These are phyloP conservation scores for Cryptotermes secundus DNA, from an alignment of 1,140 invertebrate genomes.

Conservation along the genomic window DNA sequence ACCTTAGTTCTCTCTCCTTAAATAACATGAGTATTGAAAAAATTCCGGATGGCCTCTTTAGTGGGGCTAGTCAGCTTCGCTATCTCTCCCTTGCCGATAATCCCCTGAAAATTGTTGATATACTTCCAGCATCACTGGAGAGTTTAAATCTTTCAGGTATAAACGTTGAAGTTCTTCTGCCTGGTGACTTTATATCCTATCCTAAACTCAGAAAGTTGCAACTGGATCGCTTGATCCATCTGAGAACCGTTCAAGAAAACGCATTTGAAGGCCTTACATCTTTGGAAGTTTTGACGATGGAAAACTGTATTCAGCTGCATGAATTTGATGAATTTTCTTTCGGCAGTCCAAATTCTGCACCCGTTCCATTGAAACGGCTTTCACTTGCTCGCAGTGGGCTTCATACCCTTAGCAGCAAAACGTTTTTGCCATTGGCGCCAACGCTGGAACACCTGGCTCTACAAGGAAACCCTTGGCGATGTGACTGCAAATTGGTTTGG, in stretches of 20 bases:
- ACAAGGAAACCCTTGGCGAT: conserved; percentile 30
- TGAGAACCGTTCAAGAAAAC: background rate
- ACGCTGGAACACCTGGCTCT: background rate
- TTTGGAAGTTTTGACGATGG: conserved; percentile 21
- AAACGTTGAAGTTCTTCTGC: background rate
- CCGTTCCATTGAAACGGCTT: background rate
- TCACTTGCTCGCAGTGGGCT: conserved; percentile 13
- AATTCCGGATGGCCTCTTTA: conserved; percentile 23
- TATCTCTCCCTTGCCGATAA: conserved; percentile 23
- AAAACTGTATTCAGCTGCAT: background rate
- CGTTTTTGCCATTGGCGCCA: background rate
- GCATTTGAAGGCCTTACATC: conserved; percentile 24
- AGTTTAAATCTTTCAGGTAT: background rate
- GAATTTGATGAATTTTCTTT: background rate
- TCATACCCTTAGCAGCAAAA: background rate
- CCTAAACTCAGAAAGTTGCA: conserved; percentile 7
- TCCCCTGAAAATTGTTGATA: background rate
- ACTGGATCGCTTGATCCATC: conserved; percentile 7
- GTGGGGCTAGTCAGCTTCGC: background rate
- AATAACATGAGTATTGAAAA: background rate
- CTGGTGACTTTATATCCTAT: conserved; percentile 16
- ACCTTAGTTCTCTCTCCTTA: background rate
- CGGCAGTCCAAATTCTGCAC: background rate
- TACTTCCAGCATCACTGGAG: background rate
- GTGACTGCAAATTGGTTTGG: conserved; percentile 27